Conservation (phyloP, 2,888 invertebrate genomes). For the Sarcophaga rosellei region DNA sequence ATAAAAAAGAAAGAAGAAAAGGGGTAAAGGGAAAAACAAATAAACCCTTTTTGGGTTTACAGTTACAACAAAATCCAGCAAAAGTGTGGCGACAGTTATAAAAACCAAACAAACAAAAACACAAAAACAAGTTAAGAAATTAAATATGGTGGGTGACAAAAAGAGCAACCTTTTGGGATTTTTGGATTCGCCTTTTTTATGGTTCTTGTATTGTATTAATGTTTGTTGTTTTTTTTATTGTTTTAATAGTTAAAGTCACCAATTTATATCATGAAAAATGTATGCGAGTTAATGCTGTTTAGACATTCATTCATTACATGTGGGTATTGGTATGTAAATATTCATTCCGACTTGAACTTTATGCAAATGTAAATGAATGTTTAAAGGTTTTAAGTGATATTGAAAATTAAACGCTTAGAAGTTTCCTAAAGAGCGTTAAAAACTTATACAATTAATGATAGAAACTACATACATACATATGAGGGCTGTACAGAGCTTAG, state of each 20-base stretch:
- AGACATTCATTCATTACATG: conserved; percentile 2
- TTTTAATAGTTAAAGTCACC: conserved; percentile 37
- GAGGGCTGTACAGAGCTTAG: no score
- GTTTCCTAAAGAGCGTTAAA: no score
- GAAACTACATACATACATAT: no score
- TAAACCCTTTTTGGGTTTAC: conserved; percentile 36
- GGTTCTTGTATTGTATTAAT: neutral
- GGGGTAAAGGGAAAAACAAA: conserved; percentile 8
- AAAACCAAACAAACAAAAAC: conserved; percentile 42
- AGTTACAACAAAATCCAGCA: neutral
- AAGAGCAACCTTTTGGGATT: conserved; percentile 46
- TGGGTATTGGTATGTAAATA: neutral
- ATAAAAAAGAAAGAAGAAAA: neutral
- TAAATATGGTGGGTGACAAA: conserved; percentile 28
- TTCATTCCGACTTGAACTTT: neutral
- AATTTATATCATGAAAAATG: conserved; percentile 61
- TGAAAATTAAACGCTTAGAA: no score
- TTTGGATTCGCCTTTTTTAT: neutral
- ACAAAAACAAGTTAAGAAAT: conserved; percentile 32
- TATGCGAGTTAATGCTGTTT: conserved; percentile 62
- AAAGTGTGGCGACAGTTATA: conserved; percentile 14
- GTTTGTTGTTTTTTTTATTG: neutral
- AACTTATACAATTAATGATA: no score
- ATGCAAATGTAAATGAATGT: no score
- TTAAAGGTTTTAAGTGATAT: no score